These are phyloP conservation scores for Rugalucina vietnamica DNA, from an alignment of 2,888 invertebrate genomes.

Conservation along the genomic window DNA sequence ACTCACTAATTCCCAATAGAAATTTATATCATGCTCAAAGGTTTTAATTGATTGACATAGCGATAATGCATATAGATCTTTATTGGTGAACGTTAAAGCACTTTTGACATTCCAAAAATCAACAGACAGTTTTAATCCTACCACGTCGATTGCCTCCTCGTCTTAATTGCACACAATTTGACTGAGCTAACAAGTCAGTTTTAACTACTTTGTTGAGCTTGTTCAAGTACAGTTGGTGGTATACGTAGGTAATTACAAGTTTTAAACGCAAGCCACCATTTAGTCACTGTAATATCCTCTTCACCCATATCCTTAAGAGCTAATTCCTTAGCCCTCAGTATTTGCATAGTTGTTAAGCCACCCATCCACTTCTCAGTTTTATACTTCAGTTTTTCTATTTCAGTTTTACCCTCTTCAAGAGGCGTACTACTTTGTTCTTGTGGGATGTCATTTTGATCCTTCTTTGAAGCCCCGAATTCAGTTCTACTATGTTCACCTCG, in stretches of 20 bases:
- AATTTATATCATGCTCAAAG: no score
- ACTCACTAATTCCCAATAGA: no score
- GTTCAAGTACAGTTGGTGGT: slow-evolving; percentile 18
- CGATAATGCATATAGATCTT: no score
- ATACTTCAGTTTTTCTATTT: slow-evolving; percentile 62
- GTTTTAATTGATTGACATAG: no score
- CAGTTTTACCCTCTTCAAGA: slow-evolving; percentile 64
- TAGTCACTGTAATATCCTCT: slow-evolving; percentile 64
- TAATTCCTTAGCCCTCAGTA: slow-evolving; percentile 62
- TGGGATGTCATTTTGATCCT: slow-evolving; percentile 22
- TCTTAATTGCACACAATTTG: no score
- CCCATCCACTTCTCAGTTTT: slow-evolving; percentile 69
- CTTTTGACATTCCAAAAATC: no score
- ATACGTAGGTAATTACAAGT: slow-evolving; percentile 66
- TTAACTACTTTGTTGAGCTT: no score
- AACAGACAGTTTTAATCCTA: no score
- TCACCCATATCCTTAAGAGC: slow-evolving; percentile 69
- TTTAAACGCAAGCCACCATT: slow-evolving; percentile 69
- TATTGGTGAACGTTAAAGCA: no score
- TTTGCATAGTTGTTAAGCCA: slow-evolving; percentile 59
- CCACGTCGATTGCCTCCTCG: no score
- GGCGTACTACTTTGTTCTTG: slow-evolving; percentile 27
- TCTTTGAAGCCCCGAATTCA: slow-evolving; percentile 33
- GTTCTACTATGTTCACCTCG: slow-evolving; percentile 21
- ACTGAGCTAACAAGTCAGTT: no score